phyloP scores from a whole-genome alignment of 2,797 vertebrate genomes.

The Sarcoramphus papa region DNA sequence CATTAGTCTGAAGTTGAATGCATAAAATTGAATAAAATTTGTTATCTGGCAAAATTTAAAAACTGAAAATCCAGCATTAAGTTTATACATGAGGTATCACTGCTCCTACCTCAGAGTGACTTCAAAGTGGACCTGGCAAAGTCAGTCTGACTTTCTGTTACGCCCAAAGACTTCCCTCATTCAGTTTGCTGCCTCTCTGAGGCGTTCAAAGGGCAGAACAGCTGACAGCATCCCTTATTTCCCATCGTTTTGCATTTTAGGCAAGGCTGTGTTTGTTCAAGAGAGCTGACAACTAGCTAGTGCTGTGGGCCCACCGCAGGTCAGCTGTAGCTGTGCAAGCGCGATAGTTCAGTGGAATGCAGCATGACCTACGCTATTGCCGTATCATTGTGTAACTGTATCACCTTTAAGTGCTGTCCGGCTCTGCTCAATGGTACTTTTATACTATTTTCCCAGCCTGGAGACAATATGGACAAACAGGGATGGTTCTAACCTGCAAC shows the following conservation, averaged over 20 bases:
- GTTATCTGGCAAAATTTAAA: background rate
- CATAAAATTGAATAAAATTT: background rate
- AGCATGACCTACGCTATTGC: fast-evolving
- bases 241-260: background rate
- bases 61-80: background rate
- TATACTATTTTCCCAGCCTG: background rate
- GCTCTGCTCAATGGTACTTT: background rate
- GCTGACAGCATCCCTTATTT: background rate
- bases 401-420: fast-evolving
- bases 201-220: background rate
- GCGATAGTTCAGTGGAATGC: fast-evolving
- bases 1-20: background rate
- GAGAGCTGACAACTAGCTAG: background rate
- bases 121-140: background rate
- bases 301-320: background rate
- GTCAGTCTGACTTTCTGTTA: background rate
- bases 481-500: background rate
- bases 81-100: background rate
- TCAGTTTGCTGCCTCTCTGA: background rate
- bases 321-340: background rate
- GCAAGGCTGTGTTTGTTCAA: too few species aligned
- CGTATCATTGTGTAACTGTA: fast-evolving
- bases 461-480: background rate
- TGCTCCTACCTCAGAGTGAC: background rate
- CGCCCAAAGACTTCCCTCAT: background rate